Base-by-base conservation (phyloP, 2,797 vertebrate species). In the Coranthus polyacanthus region DNA sequence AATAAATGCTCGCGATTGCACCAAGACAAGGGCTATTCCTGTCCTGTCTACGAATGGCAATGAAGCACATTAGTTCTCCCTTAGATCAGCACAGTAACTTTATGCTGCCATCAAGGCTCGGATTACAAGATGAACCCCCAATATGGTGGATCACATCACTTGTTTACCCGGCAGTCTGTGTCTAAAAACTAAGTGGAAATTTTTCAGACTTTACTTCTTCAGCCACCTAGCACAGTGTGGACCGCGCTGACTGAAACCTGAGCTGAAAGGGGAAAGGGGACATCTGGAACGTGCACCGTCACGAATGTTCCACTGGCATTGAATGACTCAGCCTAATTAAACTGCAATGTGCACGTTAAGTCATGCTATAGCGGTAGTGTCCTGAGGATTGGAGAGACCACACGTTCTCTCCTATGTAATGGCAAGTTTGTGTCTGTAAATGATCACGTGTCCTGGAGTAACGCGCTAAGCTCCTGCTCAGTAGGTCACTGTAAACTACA, bases 1-100 rank as follows among this genome's bases (percentile, higher is more conserved):
- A 72, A 43, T 49, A 75, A 53, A 68, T 77, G 62, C 32, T 56
- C 44, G 12, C 0, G 12, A 34, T 72, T 81, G 57, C 79, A 81
- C 43, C 18, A 74, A 68, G 57, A 69, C 63, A 42, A 74, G 63
- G 43, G 67, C 87, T 93, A 94, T 93, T 93, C 85, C 83, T 88
- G 91, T 89, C 83, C 62, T 50, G 74, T 74, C 87, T 87, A 57
- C 17, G 11, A 64, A 89, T 78, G 77, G 84, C 39, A 78, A 65
- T 26, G 60, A 17, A 58, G 62, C 65, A 20, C 51, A 60, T 32
- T 69, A 66, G 76, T 68, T 65, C 39, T n/a, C 42, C 44, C 60
- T 64, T 4, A 36, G 75, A 77, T 88, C 78, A 79, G 78, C 75
- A 67, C 50, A 52, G 90, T 76, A 91, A 92, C 61, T 36, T 66